These are phyloP conservation scores for Gymnocheta viridis DNA, from an alignment of 2,888 invertebrate species.

Conservation along the genomic window DNA sequence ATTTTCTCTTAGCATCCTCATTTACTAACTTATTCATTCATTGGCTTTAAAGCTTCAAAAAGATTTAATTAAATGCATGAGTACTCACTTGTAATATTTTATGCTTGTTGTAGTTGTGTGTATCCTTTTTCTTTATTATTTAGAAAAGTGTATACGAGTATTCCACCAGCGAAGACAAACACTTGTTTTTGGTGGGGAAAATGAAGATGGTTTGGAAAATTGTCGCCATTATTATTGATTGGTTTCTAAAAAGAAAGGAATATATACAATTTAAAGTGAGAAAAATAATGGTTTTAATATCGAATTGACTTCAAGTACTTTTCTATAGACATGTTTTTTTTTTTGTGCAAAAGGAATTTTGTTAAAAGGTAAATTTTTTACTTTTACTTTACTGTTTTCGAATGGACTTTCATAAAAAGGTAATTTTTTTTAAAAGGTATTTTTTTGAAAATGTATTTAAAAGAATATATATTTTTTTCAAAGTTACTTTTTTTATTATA, in stretches of 20 bases:
- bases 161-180: constrained; percentile 6
- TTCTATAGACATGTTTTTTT: too few species aligned
- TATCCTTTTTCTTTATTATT: constrained; percentile 36
- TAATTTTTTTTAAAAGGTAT: too few species aligned
- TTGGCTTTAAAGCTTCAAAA: constrained; percentile 61
- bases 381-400: too few species aligned
- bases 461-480: too few species aligned
- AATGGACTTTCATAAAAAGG: too few species aligned
- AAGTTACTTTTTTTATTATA: too few species aligned
- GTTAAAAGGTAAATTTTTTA: too few species aligned
- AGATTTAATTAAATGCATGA: constrained; percentile 63
- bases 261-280: neutral
- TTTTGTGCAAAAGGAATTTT: too few species aligned
- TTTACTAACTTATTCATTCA: constrained; percentile 45
- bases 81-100: constrained; percentile 48
- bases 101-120: neutral
- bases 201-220: constrained; percentile 15
- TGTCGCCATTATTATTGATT: constrained; percentile 38
- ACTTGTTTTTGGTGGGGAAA: constrained; percentile 6
- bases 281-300: neutral
- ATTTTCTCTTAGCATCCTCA: constrained; percentile 17
- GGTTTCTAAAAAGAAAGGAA: constrained; percentile 10
- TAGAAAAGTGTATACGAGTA: too few species aligned
- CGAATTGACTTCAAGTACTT: too few species aligned
- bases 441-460: too few species aligned